phyloP scores from a whole-genome alignment of 2,888 invertebrate species.

The Anarsia innoxiella region DNA sequence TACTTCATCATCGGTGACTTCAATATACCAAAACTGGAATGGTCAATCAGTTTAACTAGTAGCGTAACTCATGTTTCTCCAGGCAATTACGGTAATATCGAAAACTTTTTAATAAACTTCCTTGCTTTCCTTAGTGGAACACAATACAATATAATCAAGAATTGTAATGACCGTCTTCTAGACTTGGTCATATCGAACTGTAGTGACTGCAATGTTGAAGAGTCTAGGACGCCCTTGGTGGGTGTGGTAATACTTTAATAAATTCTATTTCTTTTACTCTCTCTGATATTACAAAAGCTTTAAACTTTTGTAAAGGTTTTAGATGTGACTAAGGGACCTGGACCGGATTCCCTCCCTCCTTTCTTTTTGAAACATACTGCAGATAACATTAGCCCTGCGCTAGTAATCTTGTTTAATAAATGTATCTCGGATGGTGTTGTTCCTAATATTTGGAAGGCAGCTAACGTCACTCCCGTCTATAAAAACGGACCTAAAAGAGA shows the following conservation, averaged over 20 bases:
- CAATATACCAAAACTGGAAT: neutral
- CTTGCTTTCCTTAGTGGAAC: neutral
- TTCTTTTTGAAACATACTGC: neutral
- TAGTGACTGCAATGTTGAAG: neutral
- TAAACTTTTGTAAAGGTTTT: neutral
- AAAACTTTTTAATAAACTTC: neutral
- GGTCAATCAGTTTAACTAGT: neutral
- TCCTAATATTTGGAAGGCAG: constrained; percentile 7
- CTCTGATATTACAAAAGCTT: neutral
- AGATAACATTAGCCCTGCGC: neutral
- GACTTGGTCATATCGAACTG: neutral
- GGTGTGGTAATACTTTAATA: neutral
- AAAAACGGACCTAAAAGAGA: constrained; percentile 11
- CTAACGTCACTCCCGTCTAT: constrained; percentile 2
- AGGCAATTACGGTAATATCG: neutral
- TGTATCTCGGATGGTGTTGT: neutral
- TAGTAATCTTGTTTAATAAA: neutral
- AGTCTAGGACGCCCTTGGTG: neutral
- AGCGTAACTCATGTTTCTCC: neutral
- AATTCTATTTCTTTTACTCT: neutral
- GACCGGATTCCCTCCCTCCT: neutral
- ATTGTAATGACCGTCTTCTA: neutral
- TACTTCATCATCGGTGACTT: constrained; percentile 2
- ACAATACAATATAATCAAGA: constrained; percentile 1
- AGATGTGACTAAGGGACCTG: constrained; percentile 1